These are phyloP conservation scores for Caenorhabditis elegans DNA, from an alignment of 1,140 invertebrate genomes.

Conservation along the genomic window WBcel235 BX284605.5:13779501-13780000, in stretches of 20 bases:
- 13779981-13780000: neutral
- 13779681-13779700: neutral
- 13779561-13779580: no score
- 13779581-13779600: no score
- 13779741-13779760: neutral
- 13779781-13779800: neutral
- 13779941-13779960: constrained; percentile 1
- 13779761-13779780: neutral
- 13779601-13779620: no score
- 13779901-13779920: no score
- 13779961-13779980: neutral
- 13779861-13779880: neutral
- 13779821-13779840: neutral
- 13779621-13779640: no score
- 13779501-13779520: no score
- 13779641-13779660: no score
- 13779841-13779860: neutral
- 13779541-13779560: no score
- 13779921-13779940: no score
- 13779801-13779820: neutral
- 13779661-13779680: neutral
- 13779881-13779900: neutral
- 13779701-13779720: neutral
- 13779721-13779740: neutral
- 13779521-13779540: no score